Conservation (phyloP, 2,888 invertebrate species). For the Aphodius sticticus region DNA sequence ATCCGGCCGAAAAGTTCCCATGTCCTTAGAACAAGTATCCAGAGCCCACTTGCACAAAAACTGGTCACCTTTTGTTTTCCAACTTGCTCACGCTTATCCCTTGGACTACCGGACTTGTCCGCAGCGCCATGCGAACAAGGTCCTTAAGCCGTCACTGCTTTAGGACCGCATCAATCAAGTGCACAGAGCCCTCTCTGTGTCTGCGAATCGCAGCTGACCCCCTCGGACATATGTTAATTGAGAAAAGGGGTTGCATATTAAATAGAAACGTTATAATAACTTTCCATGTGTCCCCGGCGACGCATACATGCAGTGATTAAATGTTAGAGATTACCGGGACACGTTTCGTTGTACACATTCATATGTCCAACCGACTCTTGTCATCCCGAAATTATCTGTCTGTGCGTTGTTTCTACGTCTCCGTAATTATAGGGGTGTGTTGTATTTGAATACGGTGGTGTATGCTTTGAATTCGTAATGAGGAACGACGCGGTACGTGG, state of each 20-base stretch:
- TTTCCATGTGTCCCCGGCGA: neutral
- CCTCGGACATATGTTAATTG: constrained; percentile 51
- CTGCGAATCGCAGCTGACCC: constrained; percentile 47
- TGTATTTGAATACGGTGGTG: constrained; percentile 22
- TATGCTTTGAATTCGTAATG: constrained; percentile 25
- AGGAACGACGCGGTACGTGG: constrained; percentile 9
- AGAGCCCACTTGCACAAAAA: constrained; percentile 46
- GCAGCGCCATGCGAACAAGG: constrained; percentile 45
- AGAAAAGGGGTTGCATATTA: constrained; percentile 40
- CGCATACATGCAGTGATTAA: constrained; percentile 18
- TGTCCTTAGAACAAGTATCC: constrained; percentile 12
- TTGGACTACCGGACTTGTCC: constrained; percentile 47
- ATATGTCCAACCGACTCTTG: neutral
- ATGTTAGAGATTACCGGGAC: constrained; percentile 18
- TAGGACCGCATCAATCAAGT: constrained; percentile 45
- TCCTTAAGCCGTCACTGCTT: constrained; percentile 33
- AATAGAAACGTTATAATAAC: constrained; percentile 43
- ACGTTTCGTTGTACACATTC: neutral
- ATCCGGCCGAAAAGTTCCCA: constrained; percentile 19
- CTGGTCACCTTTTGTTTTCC: constrained; percentile 54
- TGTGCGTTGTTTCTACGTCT: constrained; percentile 19
- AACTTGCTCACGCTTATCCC: constrained; percentile 53
- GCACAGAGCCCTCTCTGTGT: constrained; percentile 23
- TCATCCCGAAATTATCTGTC: neutral
- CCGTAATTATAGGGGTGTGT: constrained; percentile 25